Base-by-base conservation (phyloP, 2,113 vertebrate species). In the Odocoileus hemionus region DNA sequence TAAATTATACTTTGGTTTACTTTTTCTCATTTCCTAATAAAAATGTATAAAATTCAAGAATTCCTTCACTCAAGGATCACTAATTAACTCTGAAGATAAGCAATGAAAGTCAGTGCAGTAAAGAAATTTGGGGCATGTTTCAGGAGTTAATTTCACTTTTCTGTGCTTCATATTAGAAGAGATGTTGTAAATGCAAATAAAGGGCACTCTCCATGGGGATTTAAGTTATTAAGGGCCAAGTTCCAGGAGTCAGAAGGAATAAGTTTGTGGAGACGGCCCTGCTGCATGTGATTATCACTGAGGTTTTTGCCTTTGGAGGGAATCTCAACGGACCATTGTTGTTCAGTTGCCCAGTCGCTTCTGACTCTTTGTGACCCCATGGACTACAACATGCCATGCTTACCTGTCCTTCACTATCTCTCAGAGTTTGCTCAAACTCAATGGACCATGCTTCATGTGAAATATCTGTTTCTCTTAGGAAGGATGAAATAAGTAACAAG, bases 291-390 rank as follows among this genome's bases (percentile, higher is more conserved):
- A 61, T 25, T 30, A 96, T 50, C 52, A 89, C n/a, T 15, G 30
- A 86, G 13, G 52, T 87, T 95, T 97, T 97, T 86, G 76, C 50
- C 86, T 96, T 97, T 70, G 87, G 85, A 67, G 83, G 52, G 45
- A 91, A 80, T 93, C n/a, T 93, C 25, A 95, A 60, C 21, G 21
- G 52, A 70, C 5, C 52, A 89, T 43, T 43, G 36, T 7, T 76
- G 39, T 26, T 76, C 6, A 76, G 70, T 43, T 1, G 3, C 70
- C 43, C 70, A 76, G 39, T 76, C 3, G 3, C 43, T 25, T 76
- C 39, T 7, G 70, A 76, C 23, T 26, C 70, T 76, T 76, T 76
- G 36, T 43, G 15, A 76, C 39, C 11, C 3, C 70, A 7, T 74
- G 67, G 67, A 74, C 36, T 74, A 21, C 21, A 74, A 39, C 67